Evolutionary conservation across 2,797 vertebrate species (phyloP), one percentile per base, ranked within the genome.

Genomic region (Pogoniulus pusillus): DNA sequence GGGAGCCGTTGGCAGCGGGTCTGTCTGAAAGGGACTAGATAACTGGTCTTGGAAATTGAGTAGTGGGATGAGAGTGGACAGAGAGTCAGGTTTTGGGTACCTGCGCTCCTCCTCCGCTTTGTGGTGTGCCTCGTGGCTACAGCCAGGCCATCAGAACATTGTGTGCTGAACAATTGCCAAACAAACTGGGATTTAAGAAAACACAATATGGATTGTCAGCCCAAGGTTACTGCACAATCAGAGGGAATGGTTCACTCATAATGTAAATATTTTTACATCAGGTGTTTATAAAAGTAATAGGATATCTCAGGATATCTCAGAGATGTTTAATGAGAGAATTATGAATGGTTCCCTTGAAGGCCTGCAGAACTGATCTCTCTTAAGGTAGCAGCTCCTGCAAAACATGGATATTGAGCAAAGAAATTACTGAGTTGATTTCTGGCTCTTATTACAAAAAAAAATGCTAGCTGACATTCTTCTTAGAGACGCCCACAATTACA

Each of bases 251-350:
- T 77, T 90, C 89, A 94, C 65, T 90, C 58, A 59, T 49, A 91
- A 78, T 92, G 84, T 89, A 95, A 95, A 95, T 95, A 92, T 92
- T 95, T 96, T 95, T 90, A 59, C 86, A 54, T 93, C 69, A 93
- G 83, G 69, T 94, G 78, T 93, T 96, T 93, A 73, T 93, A 87
- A 78, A 93, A 89, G 79, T 87, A 78, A 55, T 81, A n/a, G n/a
- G n/a, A n/a, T n/a, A n/a, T n/a, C n/a, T n/a, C 89, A 88, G 88
- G 85, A 80, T 95, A 80, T 90, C 65, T 90, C 37, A 35, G 69
- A 76, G 32, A 34, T 92, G 65, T 87, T 89, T 85, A 93, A 87
- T 62, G 68, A 85, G 70, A 77, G 69, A 90, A 87, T 55, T 45
- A 51, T 60, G 20, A 91, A 87, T 59, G 23, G 39, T 83, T 94